Percentiles rank a stretch among this genome's conserved stretches.
These are phyloP conservation scores for Eutolmus rufibarbis DNA, from an alignment of 2,888 invertebrate genomes.

Conservation along the genomic window DNA sequence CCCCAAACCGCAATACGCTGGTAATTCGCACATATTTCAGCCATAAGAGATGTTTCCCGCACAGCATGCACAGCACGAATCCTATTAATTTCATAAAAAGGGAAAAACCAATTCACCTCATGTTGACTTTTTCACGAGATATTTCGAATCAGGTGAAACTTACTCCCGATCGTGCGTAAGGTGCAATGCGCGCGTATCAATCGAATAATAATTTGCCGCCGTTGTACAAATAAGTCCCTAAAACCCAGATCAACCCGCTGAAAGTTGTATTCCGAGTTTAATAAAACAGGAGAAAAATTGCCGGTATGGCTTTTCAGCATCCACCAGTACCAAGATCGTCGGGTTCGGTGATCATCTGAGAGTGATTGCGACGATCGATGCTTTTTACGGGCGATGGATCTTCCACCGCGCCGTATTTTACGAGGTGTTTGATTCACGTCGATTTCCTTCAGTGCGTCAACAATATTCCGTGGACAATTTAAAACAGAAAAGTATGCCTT, in stretches of 20 bases:
- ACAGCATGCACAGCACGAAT: neutral
- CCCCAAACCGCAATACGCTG: neutral
- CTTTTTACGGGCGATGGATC: neutral
- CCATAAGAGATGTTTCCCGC: neutral
- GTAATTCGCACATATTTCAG: neutral
- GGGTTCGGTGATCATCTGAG: neutral
- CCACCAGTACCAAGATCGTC: neutral
- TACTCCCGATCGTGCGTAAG: neutral
- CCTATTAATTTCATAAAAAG: neutral
- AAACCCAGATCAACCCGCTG: slow-evolving; percentile 45
- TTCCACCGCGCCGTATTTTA: neutral
- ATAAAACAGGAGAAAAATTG: slow-evolving; percentile 17
- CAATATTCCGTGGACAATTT: neutral
- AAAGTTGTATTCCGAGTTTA: slow-evolving; percentile 43
- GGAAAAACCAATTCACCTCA: neutral
- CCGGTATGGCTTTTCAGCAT: neutral
- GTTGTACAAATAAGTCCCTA: slow-evolving; percentile 44
- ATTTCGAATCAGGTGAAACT: slow-evolving; percentile 26
- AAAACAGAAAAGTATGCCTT: neutral
- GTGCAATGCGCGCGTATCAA: slow-evolving; percentile 22
- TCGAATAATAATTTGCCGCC: slow-evolving; percentile 32
- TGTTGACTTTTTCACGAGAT: neutral
- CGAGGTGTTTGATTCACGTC: slow-evolving; percentile 3
- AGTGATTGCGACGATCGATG: neutral
- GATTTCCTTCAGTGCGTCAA: slow-evolving; percentile 21